Base-by-base conservation (phyloP, 2,888 invertebrate genomes). In the Prenolepis imparis region DNA sequence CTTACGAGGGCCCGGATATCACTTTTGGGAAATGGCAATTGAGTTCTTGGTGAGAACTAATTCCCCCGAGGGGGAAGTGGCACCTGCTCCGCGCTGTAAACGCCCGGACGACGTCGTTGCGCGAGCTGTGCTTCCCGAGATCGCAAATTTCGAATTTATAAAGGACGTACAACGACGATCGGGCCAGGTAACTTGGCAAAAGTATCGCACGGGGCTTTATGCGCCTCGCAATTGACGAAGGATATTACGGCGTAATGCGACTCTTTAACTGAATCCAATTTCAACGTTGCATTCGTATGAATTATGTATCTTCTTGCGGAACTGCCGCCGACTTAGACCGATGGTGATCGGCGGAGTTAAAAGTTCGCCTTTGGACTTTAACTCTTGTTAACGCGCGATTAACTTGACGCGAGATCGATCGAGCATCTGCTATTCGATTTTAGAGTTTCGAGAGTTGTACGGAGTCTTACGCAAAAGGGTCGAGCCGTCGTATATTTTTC, bases 11-110 rank as follows among this genome's bases (percentile, higher is more conserved):
- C 48, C 48, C 44, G 64, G 63, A 84, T 86, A 88, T 86, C 87
- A 80, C 74, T 85, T 86, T 84, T 82, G 67, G 73, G 81, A 59
- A 66, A 78, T 77, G 86, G 84, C 89, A 87, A 89, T 89, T 86
- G 84, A 84, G 87, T 72, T 32, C 66, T 24, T 48, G 36, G 55
- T 18, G 55, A 64, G 83, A 83, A 84, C 68, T 86, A 84, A 87
- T 86, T 84, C 80, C 21, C 18, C 18, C 6, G 48, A 52, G n/a
- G 59, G 61, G 9, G 77, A 73, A 59, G 66, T 59, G 80, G 67
- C 78, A 82, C 66, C 77, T 77, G 66, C 24, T 52, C 48, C 44
- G n/a, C 41, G n/a, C 57, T 57, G 57, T 67, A 68, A 77, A 48
- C 2, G 18, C 18, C 70, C 44, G 36, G 36, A 70, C 67, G 39